Base-by-base conservation (phyloP, 2,797 vertebrate genomes). In the Lycodopsis pacificus region DNA sequence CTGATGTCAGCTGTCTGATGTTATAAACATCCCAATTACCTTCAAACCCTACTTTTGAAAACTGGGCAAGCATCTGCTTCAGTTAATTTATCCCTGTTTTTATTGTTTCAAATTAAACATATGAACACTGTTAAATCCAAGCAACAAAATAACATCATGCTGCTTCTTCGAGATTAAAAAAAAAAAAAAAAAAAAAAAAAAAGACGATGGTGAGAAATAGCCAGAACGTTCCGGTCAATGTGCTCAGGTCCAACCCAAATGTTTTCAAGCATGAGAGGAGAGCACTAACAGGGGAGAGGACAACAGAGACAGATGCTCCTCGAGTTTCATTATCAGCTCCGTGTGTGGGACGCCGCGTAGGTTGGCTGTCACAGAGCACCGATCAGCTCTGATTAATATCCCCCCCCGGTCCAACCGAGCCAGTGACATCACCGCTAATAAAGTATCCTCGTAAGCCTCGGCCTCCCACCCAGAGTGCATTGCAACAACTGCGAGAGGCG, bases 271-370 rank as follows among this genome's bases (percentile, higher is more conserved):
- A 59, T 20, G 46, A 64, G 46, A 34, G 30, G 48, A 77, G 57
- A 56, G 59, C n/a, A 54, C 34, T 12, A 49, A 62, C 34, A 66
- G 27, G 54, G 34, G 44, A 22, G 30, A 68, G 48, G 78, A 82
- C 76, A 76, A 67, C 73, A 62, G 54, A 79, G 81, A 86, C 91
- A 92, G 88, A 86, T 78, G 86, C 89, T 82, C 72, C 78, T 27
- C 76, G 71, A 36, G 38, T 85, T 91, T 91, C 90, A 92, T 94
- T 92, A 92, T 82, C 90, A 72, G 81, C 91, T 87, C 85, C 7
- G 77, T 85, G 79, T 88, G 91, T 78, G 91, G 78, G 82, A 69
- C 61, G 8, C 65, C 36, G 30, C 46, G 48, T 58, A 64, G 73
- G 86, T 48, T 22, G 77, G 74, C 73, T 69, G 73, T 80, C 38